phyloP scores from a whole-genome alignment of 2,113 vertebrate species.

The Pristiophorus japonicus region DNA sequence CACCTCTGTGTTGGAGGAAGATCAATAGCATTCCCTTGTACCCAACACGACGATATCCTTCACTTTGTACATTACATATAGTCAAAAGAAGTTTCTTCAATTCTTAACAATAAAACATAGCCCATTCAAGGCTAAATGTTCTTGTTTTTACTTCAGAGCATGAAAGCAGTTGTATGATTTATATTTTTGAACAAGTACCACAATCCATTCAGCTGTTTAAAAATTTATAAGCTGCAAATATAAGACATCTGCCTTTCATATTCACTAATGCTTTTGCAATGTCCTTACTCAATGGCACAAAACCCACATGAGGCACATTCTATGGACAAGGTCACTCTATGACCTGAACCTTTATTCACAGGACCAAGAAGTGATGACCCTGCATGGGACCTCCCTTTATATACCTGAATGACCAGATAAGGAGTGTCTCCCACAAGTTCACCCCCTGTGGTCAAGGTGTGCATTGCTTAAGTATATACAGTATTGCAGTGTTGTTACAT shows the following conservation, averaged over 20 bases:
- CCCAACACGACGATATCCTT: neutral
- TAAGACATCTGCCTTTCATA: neutral
- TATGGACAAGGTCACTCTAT: no score
- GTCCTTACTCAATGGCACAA: no score
- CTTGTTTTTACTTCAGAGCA: neutral
- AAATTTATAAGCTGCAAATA: constrained; percentile 9
- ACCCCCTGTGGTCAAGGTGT: no score
- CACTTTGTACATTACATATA: neutral
- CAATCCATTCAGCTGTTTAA: constrained; percentile 11
- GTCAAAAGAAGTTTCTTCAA: neutral
- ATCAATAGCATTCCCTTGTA: neutral
- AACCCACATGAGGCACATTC: no score
- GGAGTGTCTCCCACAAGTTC: no score
- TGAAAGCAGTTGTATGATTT: neutral
- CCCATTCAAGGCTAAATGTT: no score
- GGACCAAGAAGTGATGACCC: no score
- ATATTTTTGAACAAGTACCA: neutral
- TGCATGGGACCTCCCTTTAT: no score
- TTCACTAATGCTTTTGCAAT: neutral
- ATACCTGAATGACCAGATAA: no score
- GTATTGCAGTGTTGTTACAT: no score
- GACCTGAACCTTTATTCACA: no score
- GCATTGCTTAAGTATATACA: no score
- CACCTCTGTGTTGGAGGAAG: neutral
- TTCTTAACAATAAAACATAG: neutral